These are phyloP conservation scores for Tricholauxania praeusta DNA, from an alignment of 2,888 invertebrate genomes.

Conservation along the genomic window DNA sequence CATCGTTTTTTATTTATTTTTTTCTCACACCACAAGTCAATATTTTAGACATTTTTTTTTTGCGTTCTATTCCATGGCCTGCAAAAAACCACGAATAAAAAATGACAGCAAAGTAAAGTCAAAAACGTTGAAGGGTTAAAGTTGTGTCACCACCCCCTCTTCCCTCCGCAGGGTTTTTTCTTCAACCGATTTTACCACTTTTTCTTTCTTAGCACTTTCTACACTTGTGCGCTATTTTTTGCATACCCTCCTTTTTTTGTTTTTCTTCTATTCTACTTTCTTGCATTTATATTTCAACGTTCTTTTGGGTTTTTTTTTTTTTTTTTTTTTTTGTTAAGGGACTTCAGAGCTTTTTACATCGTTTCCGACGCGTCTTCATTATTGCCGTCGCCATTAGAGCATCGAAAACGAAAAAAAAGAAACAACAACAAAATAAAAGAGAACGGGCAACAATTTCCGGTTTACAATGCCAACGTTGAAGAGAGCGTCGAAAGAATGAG, in stretches of 20 bases:
- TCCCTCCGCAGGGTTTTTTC: no score
- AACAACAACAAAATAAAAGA: not conserved
- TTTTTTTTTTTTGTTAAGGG: not conserved
- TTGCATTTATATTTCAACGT: not conserved
- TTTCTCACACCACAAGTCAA: not conserved
- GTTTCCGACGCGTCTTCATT: constrained; percentile 32
- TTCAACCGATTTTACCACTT: not conserved
- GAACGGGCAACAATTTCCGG: constrained; percentile 29
- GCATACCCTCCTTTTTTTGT: constrained; percentile 4
- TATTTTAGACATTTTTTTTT: no score
- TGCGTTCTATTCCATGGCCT: no score
- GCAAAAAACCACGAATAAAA: no score
- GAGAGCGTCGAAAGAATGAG: no score
- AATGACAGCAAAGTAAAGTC: no score
- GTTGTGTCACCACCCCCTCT: no score
- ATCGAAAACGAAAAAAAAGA: not conserved
- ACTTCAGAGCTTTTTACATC: constrained; percentile 3
- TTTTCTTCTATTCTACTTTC: not conserved
- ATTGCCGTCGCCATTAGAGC: constrained; percentile 17
- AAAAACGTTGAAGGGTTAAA: no score
- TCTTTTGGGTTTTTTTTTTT: not conserved
- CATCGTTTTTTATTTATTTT: not conserved
- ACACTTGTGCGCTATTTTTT: not conserved
- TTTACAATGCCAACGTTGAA: not conserved
- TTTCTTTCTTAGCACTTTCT: not conserved